Evolutionary conservation across 2,888 invertebrate species (phyloP), one percentile per base, ranked within the genome.

Genomic region (Brenthis daphne): DNA sequence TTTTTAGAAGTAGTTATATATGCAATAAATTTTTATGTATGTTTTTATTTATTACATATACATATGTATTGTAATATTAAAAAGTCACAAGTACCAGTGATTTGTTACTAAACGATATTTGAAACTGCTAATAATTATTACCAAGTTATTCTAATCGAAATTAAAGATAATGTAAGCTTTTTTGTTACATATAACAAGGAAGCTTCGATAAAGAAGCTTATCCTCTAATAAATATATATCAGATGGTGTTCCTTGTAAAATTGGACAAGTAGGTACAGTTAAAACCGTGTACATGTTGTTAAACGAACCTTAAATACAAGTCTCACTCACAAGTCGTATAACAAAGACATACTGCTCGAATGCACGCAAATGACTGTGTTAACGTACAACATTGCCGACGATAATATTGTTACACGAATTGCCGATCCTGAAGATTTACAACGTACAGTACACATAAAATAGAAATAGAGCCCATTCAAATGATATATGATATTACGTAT

Each of bases 321-420:
- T 66, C 68, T 68, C 64, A 70, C 66, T 70, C 70, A 68, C 53
- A 55, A 55, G 67, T 54, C 56, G 66, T 67, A 66, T 68, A 68
- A 73, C 68, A 68, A 65, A 70, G 72, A 72, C 70, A 64, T 64
- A 72, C 66, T 55, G 72, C 66, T 43, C 57, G 51, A 55, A 50
- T 57, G 65, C 72, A 73, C 68, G 66, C 70, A 67, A 73, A 73
- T 64, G 70, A 70, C 68, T 57, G 56, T 61, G 72, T 70, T 73
- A 70, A 70, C 69, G 66, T 60, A 65, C 67, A 58, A 33, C 66
- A 64, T 64, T 66, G 70, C 68, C 55, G 68, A 66, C 66, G 70
- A 68, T 73, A 61, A 70, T 68, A 73, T 54, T 68, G 65, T 72
- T 50, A 68, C 68, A 55, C 64, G 68, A 68, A 64, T 65, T 57